Evolutionary conservation across 2,888 invertebrate genomes (phyloP), one percentile per base, ranked within the genome.

Genomic region (Dolichopus griseipennis): DNA sequence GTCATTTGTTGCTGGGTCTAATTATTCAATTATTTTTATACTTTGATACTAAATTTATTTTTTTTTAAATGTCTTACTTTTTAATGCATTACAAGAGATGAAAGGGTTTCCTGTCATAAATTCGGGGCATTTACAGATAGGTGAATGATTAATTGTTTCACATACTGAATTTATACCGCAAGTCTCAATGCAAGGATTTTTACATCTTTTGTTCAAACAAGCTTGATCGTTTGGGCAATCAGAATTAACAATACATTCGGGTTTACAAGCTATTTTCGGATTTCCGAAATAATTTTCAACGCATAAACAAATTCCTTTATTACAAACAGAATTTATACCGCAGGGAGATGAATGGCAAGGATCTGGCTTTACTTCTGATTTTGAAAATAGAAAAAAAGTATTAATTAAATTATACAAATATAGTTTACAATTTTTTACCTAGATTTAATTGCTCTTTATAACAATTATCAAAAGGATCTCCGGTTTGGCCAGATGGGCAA

Each of bases 151-250:
- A 67, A 90, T 86, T 20, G 91, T 90, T 75, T 89, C 88, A 76
- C 93, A 93, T 68, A 88, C 83, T 1, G 93, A 90, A 76, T 88
- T 88, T 67, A 85, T 81, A 12, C 91, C 93, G 76, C 93, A 94
- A 74, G 89, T 89, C 71, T 90, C 90, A n/a, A 87, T 86, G 74
- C 94, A 94, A 7, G 94, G 93, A 81, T 94, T 88, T n/a, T 85
- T 81, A 76, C 95, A 95, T 81, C 92, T 92, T 69, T 89, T 89
- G 70, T 88, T 85, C 52, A 90, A 82, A 76, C 95, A 95, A 21
- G 93, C 89, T 76, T 86, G 87, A 76, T 90, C 88, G 66, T 86
- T 82, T 1, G 90, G 83, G 80, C 94, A 95, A 75, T 93, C 93
- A 0, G 88, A 85, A 77, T 90, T 93, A 1, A 90, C 79, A 1